Conservation (phyloP, 2,113 vertebrate genomes). For the Corythaeola cristata region DNA sequence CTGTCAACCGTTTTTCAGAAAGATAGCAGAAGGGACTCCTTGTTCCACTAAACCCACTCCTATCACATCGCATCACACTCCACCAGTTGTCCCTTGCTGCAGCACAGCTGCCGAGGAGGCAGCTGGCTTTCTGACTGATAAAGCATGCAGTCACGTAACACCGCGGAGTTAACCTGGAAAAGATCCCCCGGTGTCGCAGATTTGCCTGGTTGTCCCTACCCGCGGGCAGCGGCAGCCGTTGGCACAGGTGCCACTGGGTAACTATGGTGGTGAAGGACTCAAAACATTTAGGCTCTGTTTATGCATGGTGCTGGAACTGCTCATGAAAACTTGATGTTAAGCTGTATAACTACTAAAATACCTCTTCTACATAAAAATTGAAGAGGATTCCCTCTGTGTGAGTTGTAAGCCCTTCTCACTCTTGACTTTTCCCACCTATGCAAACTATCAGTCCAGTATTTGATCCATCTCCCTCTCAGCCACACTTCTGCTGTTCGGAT, state of each 20-base stretch:
- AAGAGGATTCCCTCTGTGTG: not conserved
- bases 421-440: not conserved
- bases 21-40: not conserved
- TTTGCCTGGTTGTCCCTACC: not conserved
- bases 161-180: not conserved
- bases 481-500: not conserved
- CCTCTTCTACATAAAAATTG: not conserved
- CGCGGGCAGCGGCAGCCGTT: accelerated
- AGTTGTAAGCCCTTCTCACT: not conserved
- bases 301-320: not conserved
- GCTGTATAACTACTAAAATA: not conserved
- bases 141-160: accelerated
- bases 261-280: not conserved
- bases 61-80: not conserved
- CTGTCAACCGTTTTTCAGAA: not conserved
- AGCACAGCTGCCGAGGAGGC: not conserved
- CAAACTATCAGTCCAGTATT: not conserved
- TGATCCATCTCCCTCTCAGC: not conserved
- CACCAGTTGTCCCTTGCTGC: not conserved
- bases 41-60: not conserved
- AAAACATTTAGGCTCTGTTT: accelerated
- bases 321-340: accelerated
- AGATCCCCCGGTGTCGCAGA: not conserved
- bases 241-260: not conserved
- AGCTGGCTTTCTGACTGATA: not conserved